Percentiles rank a stretch among this genome's conserved stretches.
Evolutionary conservation across 2,797 vertebrate genomes (phyloP).

Genomic region (Dicrostonyx torquatus): DNA sequence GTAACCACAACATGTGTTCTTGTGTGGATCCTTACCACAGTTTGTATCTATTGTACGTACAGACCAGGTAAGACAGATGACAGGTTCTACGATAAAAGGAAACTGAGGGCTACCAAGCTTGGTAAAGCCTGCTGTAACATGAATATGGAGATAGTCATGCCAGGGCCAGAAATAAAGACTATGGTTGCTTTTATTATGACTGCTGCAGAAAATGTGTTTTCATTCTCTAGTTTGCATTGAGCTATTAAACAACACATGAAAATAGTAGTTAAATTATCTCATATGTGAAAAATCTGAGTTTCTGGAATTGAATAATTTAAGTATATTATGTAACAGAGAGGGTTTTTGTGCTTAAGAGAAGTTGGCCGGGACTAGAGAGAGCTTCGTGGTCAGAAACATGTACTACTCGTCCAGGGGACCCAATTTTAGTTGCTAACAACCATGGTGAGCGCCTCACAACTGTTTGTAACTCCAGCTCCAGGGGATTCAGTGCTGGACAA

Average conservation of each 20-base stretch:
- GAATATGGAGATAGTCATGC: neutral
- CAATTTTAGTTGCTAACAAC: no score
- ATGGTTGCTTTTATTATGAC: neutral
- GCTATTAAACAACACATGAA: slow-evolving; percentile 12
- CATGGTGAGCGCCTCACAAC: neutral
- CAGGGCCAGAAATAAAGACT: neutral
- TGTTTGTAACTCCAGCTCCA: neutral
- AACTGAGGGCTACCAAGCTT: neutral
- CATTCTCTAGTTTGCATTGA: neutral
- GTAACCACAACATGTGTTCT: neutral
- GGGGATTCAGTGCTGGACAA: neutral
- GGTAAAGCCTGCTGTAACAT: neutral
- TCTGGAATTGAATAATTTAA: neutral
- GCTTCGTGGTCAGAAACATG: neutral
- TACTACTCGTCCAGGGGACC: neutral
- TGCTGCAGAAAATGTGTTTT: neutral
- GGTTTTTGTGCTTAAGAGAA: neutral
- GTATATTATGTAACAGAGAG: neutral
- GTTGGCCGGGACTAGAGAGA: neutral
- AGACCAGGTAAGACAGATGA: neutral
- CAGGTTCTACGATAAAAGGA: neutral
- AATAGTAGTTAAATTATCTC: slow-evolving; percentile 12
- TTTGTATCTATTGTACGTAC: neutral
- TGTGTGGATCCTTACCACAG: neutral
- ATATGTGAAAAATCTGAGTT: neutral